phyloP scores from a whole-genome alignment of 2,888 invertebrate species.

The Mythimna albipuncta region DNA sequence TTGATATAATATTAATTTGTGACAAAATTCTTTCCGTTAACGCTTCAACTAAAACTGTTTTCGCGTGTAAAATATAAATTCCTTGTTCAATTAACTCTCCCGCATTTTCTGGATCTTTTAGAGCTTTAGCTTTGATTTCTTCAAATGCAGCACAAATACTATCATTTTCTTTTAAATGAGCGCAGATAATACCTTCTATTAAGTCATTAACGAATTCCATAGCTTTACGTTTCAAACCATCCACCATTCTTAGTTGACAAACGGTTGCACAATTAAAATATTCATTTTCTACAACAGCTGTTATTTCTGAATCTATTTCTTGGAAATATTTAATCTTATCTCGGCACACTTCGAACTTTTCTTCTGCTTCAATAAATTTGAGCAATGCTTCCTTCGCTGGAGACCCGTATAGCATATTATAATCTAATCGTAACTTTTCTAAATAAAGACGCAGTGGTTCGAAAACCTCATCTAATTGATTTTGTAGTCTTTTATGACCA shows the following conservation, averaged over 20 bases:
- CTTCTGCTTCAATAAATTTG: constrained; percentile 86
- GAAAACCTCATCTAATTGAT: constrained; percentile 89
- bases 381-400: constrained; percentile 85
- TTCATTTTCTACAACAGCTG: constrained; percentile 92
- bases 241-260: constrained; percentile 91
- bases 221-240: constrained; percentile 91
- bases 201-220: constrained; percentile 91
- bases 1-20: constrained; percentile 92
- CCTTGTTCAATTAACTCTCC: constrained; percentile 95
- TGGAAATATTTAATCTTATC: constrained; percentile 92
- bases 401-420: constrained; percentile 89
- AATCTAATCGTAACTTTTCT: constrained; percentile 87
- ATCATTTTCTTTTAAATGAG: constrained; percentile 92
- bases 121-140: constrained; percentile 92
- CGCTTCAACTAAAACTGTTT: constrained; percentile 92
- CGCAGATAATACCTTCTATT: constrained; percentile 91
- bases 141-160: constrained; percentile 94
- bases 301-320: constrained; percentile 91
- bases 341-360: constrained; percentile 91
- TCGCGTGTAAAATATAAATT: constrained; percentile 95
- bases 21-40: constrained; percentile 93
- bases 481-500: constrained; percentile 87
- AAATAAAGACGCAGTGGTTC: constrained; percentile 90
- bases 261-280: constrained; percentile 93
- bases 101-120: constrained; percentile 94